These are phyloP conservation scores for Syngnathus rostellatus DNA, from an alignment of 2,797 vertebrate species.

Conservation along the genomic window DNA sequence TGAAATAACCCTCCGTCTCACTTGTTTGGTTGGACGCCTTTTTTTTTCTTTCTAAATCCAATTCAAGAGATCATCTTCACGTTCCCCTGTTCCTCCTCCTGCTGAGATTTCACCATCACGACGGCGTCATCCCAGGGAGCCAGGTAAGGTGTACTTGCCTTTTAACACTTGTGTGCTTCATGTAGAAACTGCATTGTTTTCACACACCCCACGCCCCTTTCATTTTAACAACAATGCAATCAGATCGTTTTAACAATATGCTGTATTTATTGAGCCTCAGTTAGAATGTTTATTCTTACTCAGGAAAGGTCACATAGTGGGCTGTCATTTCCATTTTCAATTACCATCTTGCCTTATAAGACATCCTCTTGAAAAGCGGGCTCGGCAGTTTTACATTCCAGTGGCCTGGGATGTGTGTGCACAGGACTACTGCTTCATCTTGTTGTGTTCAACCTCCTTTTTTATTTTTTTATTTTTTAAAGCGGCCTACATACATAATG, in stretches of 20 bases:
- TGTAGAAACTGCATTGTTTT: neutral
- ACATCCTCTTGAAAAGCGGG: conserved; percentile 24
- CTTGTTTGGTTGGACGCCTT: conserved; percentile 32
- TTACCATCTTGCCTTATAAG: conserved; percentile 30
- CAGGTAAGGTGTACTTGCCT: conserved; percentile 42
- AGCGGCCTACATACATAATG: conserved; percentile 2
- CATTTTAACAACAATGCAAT: neutral
- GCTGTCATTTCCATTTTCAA: conserved; percentile 45
- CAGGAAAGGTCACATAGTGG: conserved; percentile 37
- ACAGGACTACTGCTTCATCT: neutral
- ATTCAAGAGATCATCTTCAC: conserved; percentile 59
- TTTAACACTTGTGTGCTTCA: neutral
- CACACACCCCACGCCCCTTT: neutral
- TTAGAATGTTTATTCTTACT: neutral
- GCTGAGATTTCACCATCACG: conserved; percentile 39
- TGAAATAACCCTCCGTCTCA: conserved; percentile 19
- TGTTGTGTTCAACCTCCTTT: neutral
- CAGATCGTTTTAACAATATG: conserved; percentile 12
- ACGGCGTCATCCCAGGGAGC: conserved; percentile 51
- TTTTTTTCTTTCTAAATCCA: conserved; percentile 45
- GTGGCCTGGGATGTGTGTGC: neutral
- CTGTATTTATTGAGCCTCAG: conserved; percentile 10
- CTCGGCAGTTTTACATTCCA: conserved; percentile 18
- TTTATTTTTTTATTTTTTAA: neutral
- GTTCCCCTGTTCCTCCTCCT: conserved; percentile 11